Evolutionary conservation across 2,113 vertebrate species (phyloP), one percentile per base, ranked within the genome.

Genomic region (Calidris pugnax): DNA sequence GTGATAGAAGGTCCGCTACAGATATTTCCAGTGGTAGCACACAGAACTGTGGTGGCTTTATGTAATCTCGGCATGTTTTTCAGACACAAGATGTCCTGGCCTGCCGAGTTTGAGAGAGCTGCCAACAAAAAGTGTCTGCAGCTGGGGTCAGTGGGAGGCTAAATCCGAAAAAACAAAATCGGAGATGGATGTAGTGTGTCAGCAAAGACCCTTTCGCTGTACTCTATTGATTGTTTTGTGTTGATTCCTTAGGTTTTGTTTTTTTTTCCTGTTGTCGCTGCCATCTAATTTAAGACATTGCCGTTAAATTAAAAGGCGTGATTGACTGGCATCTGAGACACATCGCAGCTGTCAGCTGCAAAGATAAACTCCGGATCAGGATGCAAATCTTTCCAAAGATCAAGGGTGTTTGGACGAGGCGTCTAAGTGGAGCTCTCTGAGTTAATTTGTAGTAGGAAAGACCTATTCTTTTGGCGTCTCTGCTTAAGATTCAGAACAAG

Each of bases 311-410:
- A 92, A 87, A 85, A 89, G 67, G 71, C 78, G 28, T 76, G 89
- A 94, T 76, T 96, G 92, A 96, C 64, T 95, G 91, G 80, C 50
- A 32, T 95, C 74, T 73, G 92, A 93, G 92, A 93, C 80, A 87
- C 63, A 91, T 55, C 22, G 12, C 97, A 97, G 96, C 94, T 97
- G 97, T 87, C 94, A 96, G 95, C 94, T 95, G 95, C 22, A 10
- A 73, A 91, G 95, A 94, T 51, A 63, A 89, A 95, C 77, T 95
- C 93, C 0, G 0, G 71, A 85, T 51, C 2, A 0, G 83, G 74
- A 93, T 71, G 91, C 81, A 92, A 85, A 82, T 85, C 59, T 89
- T 89, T 71, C 63, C 30, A 57, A 83, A 95, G 94, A 93, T 92
- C 96, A 96, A 87, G 96, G 80, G 81, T 76, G 62, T 85, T 89